Conservation (phyloP, 2,888 invertebrate genomes). For the Lasius fuliginosus region DNA sequence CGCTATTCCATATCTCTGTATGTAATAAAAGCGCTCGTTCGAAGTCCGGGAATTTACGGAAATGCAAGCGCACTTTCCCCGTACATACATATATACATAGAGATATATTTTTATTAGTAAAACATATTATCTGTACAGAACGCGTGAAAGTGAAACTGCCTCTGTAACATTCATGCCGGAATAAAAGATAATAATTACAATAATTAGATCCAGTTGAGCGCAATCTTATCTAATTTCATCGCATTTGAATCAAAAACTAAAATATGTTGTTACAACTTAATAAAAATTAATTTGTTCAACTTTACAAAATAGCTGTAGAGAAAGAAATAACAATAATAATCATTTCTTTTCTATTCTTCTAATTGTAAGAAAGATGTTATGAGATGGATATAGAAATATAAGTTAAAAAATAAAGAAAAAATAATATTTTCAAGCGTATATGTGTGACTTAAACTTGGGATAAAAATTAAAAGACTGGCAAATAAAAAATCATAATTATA, state of each 20-base stretch:
- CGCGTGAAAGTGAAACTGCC: background rate
- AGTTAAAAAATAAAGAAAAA: background rate
- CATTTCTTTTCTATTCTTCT: background rate
- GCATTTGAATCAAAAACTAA: background rate
- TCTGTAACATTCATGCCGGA: background rate
- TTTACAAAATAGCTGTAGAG: background rate
- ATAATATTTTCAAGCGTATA: too few relatives aligned
- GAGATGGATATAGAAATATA: background rate
- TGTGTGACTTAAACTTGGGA: background rate
- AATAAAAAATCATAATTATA: background rate
- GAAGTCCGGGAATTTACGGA: background rate
- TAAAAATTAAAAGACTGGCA: background rate
- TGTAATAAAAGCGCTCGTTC: background rate
- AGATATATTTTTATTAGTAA: background rate
- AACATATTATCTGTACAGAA: background rate
- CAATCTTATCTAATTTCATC: background rate
- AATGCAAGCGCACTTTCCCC: background rate
- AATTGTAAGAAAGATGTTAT: background rate
- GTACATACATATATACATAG: background rate
- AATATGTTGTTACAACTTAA: too few relatives aligned
- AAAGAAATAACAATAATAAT: background rate
- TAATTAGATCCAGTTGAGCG: background rate
- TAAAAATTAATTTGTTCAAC: background rate
- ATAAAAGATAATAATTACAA: slow-evolving; percentile 2
- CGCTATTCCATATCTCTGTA: background rate